Base-by-base conservation (phyloP, 1,140 invertebrate species). In the Eriocheir sinensis region DNA sequence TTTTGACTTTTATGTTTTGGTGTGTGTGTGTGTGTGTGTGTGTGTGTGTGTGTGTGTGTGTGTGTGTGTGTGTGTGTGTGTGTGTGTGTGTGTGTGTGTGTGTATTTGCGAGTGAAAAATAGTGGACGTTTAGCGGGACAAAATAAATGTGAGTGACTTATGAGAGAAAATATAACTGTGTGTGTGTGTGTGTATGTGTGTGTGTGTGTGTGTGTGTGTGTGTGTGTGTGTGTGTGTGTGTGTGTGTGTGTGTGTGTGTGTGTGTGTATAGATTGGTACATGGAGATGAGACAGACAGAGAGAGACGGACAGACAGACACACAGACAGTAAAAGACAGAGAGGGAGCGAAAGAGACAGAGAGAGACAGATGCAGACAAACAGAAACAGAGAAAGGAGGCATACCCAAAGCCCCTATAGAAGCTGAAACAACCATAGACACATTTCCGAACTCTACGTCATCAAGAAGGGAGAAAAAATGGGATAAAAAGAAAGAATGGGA, bases 51-150 rank as follows among this genome's bases (percentile, higher is more conserved):
- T 89, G 41, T 32, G 41, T 89, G 41, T 89, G 41, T 89, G 41
- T 41, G 41, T 89, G 41, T 48, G 41, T 89, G 41, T 48, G 41
- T 89, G 44, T 90, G 48, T 90, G 48, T 90, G 48, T 90, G 48
- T 90, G 48, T 90, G 48, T 90, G 48, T 90, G 48, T 90, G 53
- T 90, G 53, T 60, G 53, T 90, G 53, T 60, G 53, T 90, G 53
- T 90, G 53, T 90, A 38, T 60, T 30, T 90, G 53, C 53, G 53
- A 53, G 32, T 60, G 53, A 21, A 30, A 3, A 38, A 36, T 3
- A 2, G 41, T 41, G n/a, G 0, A 40, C 12, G 41, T 41, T n/a
- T n/a, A n/a, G n/a, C n/a, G n/a, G n/a, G n/a, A n/a, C n/a, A n/a
- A n/a, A n/a, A n/a, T n/a, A n/a, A n/a, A n/a, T n/a, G n/a, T n/a